Percentiles rank a stretch among this genome's conserved stretches.
Evolutionary conservation across 30 jellyfish, hydroid and myxozoan species (phyloP).

Genomic region (Turritopsis dohrnii): DNA sequence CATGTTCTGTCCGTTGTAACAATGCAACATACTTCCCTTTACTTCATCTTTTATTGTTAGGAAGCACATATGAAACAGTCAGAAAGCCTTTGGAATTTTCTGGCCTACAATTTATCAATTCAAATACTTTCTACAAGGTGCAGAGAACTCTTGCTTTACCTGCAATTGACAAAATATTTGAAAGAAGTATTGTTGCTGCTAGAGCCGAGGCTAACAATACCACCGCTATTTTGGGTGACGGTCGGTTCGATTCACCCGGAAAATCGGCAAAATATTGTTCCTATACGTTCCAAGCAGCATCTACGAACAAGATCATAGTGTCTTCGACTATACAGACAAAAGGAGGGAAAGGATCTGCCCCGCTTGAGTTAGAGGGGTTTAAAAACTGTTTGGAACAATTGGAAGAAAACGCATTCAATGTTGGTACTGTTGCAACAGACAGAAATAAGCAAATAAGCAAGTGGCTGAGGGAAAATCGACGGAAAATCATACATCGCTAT

Average conservation of each 20-base stretch:
- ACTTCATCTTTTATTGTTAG: too few relatives aligned
- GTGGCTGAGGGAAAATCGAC: constrained; percentile 20
- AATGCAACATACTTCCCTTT: too few relatives aligned
- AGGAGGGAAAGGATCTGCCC: constrained; percentile 1
- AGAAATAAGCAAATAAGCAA: constrained; percentile 13
- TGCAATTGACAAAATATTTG: background rate
- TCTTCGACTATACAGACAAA: constrained; percentile 6
- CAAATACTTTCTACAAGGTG: background rate
- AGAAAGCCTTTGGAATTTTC: background rate
- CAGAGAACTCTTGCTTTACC: constrained; percentile 13
- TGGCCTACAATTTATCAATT: background rate
- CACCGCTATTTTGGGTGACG: constrained; percentile 1
- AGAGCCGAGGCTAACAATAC: background rate
- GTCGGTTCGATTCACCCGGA: constrained; percentile 21
- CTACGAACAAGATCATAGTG: constrained; percentile 1
- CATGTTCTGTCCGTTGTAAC: background rate
- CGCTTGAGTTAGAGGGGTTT: background rate
- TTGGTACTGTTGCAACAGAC: constrained; percentile 2
- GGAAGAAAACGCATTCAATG: background rate
- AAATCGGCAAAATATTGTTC: constrained; percentile 19
- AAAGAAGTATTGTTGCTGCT: constrained; percentile 1
- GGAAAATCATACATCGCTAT: constrained; percentile 1
- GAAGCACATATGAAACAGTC: background rate
- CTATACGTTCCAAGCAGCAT: background rate
- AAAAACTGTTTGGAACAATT: background rate